Evolutionary conservation across 2,888 invertebrate species (phyloP).

Genomic region (Troides oblongomaculatus): DNA sequence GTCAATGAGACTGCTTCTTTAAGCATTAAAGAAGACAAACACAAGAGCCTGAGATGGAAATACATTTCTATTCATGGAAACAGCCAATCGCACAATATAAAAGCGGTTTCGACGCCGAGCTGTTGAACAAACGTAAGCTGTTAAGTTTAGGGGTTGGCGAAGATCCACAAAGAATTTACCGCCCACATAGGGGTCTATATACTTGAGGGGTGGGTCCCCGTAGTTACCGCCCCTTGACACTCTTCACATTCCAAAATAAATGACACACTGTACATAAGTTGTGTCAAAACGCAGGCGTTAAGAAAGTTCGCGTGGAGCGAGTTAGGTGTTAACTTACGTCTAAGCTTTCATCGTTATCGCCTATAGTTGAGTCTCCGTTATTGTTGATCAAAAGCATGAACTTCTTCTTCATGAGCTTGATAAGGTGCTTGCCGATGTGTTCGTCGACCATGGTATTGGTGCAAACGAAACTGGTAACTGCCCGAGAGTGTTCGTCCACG

Average conservation of each 20-base stretch:
- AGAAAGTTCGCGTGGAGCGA: too few species aligned
- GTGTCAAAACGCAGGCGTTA: too few species aligned
- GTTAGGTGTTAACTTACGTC: constrained; percentile 37
- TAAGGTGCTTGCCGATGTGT: constrained; percentile 84
- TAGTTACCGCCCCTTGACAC: constrained; percentile 1
- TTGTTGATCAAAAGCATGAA: constrained; percentile 80
- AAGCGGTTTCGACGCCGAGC: not conserved
- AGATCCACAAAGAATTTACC: constrained; percentile 8
- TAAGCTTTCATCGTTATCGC: constrained; percentile 42
- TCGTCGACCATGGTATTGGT: constrained; percentile 87
- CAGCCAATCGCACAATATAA: not conserved
- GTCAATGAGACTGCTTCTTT: too few species aligned
- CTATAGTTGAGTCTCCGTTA: constrained; percentile 33
- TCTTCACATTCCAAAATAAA: not conserved
- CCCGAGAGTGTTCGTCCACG: constrained; percentile 84
- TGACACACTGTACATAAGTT: too few species aligned
- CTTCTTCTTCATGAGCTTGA: constrained; percentile 86
- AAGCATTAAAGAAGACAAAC: too few species aligned
- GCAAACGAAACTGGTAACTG: constrained; percentile 90
- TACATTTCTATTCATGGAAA: too few species aligned
- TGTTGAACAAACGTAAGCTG: not conserved
- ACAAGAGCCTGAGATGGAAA: too few species aligned
- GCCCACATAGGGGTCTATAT: constrained; percentile 13
- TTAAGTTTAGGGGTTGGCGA: constrained; percentile 10
- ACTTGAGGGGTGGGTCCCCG: not conserved